phyloP scores from a whole-genome alignment of 2,888 invertebrate genomes.

The Tipula unca region DNA sequence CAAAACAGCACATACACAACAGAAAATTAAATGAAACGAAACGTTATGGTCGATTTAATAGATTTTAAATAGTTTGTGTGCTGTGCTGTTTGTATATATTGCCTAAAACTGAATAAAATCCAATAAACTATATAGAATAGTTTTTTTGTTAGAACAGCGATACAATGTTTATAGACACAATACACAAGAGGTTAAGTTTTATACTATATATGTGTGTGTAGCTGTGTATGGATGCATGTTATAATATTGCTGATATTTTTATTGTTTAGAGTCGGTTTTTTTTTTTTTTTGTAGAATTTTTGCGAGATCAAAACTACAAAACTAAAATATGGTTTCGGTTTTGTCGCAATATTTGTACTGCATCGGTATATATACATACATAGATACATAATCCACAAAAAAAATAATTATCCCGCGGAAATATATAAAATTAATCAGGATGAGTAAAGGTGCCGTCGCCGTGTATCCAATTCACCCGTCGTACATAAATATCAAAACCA shows the following conservation, averaged over 20 bases:
- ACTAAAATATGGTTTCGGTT: background rate
- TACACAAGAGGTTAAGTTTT: background rate
- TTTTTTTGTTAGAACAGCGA: background rate
- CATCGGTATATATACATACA: background rate
- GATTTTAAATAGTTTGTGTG: background rate
- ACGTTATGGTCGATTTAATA: slow-evolving; percentile 4
- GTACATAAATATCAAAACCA: background rate
- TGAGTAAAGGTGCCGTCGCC: background rate
- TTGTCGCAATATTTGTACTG: background rate
- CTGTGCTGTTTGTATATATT: background rate
- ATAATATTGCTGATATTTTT: background rate
- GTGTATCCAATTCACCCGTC: background rate
- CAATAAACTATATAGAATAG: background rate
- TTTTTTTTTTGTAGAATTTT: background rate
- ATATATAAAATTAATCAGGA: background rate
- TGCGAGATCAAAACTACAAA: background rate
- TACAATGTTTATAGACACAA: background rate
- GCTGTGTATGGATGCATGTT: too few relatives aligned
- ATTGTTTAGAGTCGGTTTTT: background rate
- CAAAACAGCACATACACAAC: too few relatives aligned
- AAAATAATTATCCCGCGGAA: background rate
- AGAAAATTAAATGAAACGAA: background rate
- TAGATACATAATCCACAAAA: too few relatives aligned
- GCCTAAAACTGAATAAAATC: background rate
- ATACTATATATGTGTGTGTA: background rate